A percentile compares a stretch with the other conserved stretches of the same genome.
Conservation (phyloP, 2,797 vertebrate genomes). For the Loris lydekkerianus region DNA sequence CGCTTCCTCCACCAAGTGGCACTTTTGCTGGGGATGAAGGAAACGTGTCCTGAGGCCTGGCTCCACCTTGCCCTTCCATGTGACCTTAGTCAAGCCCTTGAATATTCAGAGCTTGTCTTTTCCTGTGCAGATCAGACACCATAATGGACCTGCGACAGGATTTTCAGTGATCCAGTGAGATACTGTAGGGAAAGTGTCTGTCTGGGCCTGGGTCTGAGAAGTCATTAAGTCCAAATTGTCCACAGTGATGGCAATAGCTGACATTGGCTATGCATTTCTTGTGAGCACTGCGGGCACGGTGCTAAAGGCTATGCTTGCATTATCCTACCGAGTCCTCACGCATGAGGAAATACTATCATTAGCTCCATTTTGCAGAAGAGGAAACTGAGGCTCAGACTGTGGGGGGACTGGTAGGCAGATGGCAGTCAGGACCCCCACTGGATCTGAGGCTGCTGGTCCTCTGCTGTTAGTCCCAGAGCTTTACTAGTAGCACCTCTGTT, state of each 20-base stretch:
- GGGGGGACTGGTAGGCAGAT: background rate
- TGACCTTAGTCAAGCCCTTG: background rate
- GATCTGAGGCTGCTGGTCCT: background rate
- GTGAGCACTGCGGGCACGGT: rapidly evolving
- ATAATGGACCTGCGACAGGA: background rate
- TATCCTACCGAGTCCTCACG: background rate
- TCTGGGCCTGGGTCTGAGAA: background rate
- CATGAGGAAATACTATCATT: background rate
- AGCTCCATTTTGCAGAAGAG: background rate
- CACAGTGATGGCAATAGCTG: background rate
- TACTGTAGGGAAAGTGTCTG: background rate
- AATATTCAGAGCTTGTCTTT: background rate
- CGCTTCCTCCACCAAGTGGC: background rate
- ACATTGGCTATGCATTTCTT: background rate
- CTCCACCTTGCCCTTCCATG: background rate
- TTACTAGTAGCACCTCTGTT: rapidly evolving
- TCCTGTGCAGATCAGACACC: background rate
- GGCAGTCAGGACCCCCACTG: background rate
- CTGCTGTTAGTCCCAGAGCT: background rate
- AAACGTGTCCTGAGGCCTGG: background rate
- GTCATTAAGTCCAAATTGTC: background rate
- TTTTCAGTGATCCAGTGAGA: background rate
- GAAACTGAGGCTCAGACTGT: background rate
- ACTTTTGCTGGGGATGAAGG: background rate
- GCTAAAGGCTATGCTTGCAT: background rate